These are phyloP conservation scores for Podarcis lilfordi DNA, from an alignment of 2,797 vertebrate genomes.

Conservation along the genomic window DNA sequence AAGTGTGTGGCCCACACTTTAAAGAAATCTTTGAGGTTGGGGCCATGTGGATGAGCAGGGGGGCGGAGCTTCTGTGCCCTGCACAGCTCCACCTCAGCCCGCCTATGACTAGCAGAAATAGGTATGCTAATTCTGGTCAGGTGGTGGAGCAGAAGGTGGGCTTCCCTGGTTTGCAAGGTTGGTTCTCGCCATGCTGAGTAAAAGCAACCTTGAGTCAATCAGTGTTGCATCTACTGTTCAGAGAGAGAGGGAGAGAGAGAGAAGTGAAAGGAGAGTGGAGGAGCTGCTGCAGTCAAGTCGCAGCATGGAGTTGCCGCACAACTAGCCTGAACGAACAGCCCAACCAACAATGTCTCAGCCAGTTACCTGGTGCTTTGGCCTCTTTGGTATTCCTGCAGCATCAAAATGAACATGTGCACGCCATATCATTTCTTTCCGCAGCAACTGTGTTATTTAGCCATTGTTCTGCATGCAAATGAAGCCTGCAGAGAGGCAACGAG, in stretches of 20 bases:
- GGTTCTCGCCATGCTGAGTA: background rate
- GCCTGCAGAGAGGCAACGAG: too few relatives aligned
- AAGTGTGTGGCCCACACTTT: too few relatives aligned
- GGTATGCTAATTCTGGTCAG: background rate
- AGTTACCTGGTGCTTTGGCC: background rate
- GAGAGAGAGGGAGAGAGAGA: background rate
- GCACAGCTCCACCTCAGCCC: too few relatives aligned
- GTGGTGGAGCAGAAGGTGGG: background rate
- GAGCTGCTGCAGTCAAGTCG: background rate
- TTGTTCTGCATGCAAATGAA: too few relatives aligned
- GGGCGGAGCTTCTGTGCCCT: too few relatives aligned
- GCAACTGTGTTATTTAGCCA: background rate
- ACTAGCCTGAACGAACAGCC: background rate
- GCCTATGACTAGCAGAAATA: too few relatives aligned
- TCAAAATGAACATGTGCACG: background rate
- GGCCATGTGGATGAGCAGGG: too few relatives aligned
- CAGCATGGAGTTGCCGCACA: background rate
- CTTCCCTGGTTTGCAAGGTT: background rate
- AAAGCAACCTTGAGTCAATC: background rate
- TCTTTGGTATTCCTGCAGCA: background rate
- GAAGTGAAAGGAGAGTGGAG: too few relatives aligned
- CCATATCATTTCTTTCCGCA: background rate
- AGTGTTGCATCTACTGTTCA: background rate
- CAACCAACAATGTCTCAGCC: too few relatives aligned
- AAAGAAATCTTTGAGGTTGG: too few relatives aligned